Evolutionary conservation across 2,113 vertebrate species (phyloP), one percentile per base, ranked within the genome.

Genomic region (Ariopsis seemanni): DNA sequence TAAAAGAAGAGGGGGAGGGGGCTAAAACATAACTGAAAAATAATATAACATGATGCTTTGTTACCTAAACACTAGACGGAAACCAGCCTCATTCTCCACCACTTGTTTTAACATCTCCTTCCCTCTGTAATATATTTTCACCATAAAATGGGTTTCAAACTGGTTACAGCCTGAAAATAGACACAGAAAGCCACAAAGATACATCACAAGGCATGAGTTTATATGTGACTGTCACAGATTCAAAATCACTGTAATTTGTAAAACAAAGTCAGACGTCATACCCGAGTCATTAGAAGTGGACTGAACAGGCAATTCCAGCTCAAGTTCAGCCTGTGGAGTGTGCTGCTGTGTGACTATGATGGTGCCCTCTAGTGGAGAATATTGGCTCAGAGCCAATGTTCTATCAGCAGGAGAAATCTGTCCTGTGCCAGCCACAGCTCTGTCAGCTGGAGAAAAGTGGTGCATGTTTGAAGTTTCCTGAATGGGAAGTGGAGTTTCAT

Each of bases 51-150:
- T 1, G 27, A 20, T 1, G 67, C 27, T 34, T 48, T 77, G 25
- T 78, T 92, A 94, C 95, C 94, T 94, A 92, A 94, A 95, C 20
- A 96, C 92, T 18, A 98, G 87, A 69, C 93, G 91, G 89, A 98
- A 91, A 50, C 96, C 97, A 15, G 78, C 50, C 0, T 91, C 92
- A 79, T 95, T 96, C 27, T 87, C 85, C 52, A 96, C 91, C 20
- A 92, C 10, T 63, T 93, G 84, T 84, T 95, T 92, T 27, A 90
- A 91, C 63, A 96, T 94, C 84, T 91, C 93, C 82, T 84, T 91
- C 15, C 97, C 97, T 90, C 96, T 94, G 91, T 97, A 98, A 93
- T 94, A 96, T 82, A 93, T 93, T 0, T 86, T 90, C 81, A 98
- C 92, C 84, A 88, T 95, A 25, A 96, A 97, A 1, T 94, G 88